Conservation (phyloP, 2,113 vertebrate species). For the Archilochus colubris region DNA sequence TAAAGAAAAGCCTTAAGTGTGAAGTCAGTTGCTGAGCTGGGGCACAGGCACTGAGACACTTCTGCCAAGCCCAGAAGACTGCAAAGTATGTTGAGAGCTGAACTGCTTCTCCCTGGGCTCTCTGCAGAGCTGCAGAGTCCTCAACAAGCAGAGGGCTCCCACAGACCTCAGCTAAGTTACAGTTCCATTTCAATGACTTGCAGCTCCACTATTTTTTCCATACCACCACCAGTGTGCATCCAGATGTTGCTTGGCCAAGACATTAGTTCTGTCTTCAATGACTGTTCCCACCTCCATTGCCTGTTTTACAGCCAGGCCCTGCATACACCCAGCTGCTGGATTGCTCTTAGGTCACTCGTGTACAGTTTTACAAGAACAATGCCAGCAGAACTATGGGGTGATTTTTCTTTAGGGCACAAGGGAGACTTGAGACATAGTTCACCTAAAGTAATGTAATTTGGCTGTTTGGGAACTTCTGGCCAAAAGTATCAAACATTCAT, state of each 20-base stretch:
- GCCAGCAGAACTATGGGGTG: background rate
- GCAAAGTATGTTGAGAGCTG: background rate
- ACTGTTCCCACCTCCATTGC: background rate
- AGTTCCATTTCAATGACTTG: background rate
- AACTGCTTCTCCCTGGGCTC: background rate
- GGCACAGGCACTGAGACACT: background rate
- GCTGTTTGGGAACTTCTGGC: background rate
- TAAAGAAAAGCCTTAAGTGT: background rate
- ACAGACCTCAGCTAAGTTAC: background rate
- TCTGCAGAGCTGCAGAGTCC: background rate
- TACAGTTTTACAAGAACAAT: background rate
- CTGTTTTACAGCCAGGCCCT: background rate
- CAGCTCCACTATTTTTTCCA: background rate
- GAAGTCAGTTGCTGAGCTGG: background rate
- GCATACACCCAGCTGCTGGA: background rate
- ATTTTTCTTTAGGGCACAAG: background rate
- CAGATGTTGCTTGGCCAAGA: background rate
- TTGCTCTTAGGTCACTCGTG: background rate
- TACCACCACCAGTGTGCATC: background rate
- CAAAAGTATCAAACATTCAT: background rate
- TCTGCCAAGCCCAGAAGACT: background rate
- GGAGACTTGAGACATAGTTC: background rate
- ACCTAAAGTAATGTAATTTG: background rate
- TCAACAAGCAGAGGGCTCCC: background rate
- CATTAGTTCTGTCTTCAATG: background rate